phyloP scores from a whole-genome alignment of 2,888 invertebrate species.

The Mesoligia furuncula region DNA sequence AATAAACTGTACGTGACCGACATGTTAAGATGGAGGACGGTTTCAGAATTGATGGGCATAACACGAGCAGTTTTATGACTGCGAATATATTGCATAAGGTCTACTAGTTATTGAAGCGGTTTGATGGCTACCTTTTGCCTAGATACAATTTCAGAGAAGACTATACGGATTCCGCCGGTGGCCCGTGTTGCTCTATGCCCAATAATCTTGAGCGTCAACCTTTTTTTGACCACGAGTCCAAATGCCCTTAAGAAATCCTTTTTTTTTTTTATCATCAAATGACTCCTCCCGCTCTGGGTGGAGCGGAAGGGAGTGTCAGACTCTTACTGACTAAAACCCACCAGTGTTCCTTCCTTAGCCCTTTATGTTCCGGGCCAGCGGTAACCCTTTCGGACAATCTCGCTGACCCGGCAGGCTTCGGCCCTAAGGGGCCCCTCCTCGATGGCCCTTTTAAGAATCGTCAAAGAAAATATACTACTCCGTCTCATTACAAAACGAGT shows the following conservation, averaged over 20 bases:
- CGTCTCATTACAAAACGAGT: neutral
- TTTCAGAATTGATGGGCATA: conserved; percentile 34
- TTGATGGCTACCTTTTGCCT: neutral
- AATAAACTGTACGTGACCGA: conserved; percentile 61
- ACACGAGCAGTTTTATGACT: conserved; percentile 27
- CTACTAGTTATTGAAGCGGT: neutral
- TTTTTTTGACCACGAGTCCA: neutral
- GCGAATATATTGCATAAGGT: neutral
- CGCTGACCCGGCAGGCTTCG: too few species aligned
- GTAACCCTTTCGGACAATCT: too few species aligned
- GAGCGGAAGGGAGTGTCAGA: too few species aligned
- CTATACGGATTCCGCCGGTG: too few species aligned
- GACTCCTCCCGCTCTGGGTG: too few species aligned
- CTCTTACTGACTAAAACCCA: too few species aligned
- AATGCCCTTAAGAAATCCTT: neutral
- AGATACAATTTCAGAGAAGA: neutral
- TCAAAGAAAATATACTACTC: neutral
- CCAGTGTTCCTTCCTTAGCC: too few species aligned
- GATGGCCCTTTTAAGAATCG: neutral
- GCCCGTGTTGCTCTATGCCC: too few species aligned
- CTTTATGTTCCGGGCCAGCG: too few species aligned
- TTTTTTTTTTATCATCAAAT: too few species aligned
- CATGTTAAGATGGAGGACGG: conserved; percentile 39
- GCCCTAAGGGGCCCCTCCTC: too few species aligned
- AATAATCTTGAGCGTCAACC: neutral